Percentiles rank a stretch among this genome's conserved stretches.
These are phyloP conservation scores for Brachypteracias leptosomus DNA, from an alignment of 2,113 vertebrate genomes.

Conservation along the genomic window DNA sequence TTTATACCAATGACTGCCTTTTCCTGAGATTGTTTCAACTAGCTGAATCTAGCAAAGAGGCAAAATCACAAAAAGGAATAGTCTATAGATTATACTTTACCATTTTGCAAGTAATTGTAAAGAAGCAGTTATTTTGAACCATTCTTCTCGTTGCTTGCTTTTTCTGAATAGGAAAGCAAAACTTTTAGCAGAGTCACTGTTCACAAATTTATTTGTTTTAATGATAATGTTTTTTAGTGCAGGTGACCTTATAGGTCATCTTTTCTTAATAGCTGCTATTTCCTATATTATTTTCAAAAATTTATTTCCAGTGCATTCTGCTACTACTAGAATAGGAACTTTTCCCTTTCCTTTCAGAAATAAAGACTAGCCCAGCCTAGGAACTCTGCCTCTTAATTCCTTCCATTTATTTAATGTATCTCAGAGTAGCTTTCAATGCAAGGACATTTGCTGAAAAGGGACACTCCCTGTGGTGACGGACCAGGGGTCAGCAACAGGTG, in stretches of 20 bases:
- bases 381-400: neutral
- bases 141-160: neutral
- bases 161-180: neutral
- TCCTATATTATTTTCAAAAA: neutral
- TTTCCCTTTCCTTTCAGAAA: neutral
- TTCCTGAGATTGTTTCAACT: neutral
- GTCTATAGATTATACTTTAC: neutral
- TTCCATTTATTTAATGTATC: neutral
- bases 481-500: neutral
- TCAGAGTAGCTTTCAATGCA: neutral
- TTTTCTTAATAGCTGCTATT: neutral
- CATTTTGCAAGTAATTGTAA: neutral
- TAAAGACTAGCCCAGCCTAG: neutral
- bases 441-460: neutral
- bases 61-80: neutral
- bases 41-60: neutral
- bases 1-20: neutral
- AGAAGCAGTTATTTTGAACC: neutral
- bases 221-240: neutral
- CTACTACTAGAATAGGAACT: neutral
- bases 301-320: neutral
- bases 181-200: neutral
- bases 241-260: neutral
- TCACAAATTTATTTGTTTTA: neutral
- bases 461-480: accelerated